phyloP scores from a whole-genome alignment of 2,888 invertebrate species.

The Cybosia mesomella region DNA sequence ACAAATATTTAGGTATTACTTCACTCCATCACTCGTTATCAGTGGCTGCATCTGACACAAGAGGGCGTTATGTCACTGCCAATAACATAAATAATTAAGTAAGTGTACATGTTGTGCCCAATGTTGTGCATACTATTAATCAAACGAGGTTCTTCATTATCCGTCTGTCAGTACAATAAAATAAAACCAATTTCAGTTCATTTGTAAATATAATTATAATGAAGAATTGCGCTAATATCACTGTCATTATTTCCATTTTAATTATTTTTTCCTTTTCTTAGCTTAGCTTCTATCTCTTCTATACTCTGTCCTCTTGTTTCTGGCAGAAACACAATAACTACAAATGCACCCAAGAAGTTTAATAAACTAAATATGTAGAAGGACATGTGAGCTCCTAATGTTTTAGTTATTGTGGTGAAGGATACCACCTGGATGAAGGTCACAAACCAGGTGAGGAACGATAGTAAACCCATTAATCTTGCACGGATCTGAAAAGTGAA shows the following conservation, averaged over 20 bases:
- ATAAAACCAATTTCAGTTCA: not conserved
- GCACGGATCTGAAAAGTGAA: not conserved
- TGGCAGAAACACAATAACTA: not conserved
- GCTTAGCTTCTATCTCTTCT: not conserved
- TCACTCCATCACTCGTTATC: not conserved
- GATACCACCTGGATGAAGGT: not conserved
- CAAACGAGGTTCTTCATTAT: not conserved
- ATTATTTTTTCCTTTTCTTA: not conserved
- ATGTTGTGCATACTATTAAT: not conserved
- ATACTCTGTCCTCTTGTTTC: slow-evolving; percentile 2
- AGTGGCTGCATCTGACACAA: not conserved
- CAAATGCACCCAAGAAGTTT: not conserved
- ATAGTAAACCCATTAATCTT: not conserved
- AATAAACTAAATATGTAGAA: not conserved
- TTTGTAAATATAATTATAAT: not conserved
- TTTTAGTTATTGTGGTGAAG: not conserved
- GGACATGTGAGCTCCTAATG: not conserved
- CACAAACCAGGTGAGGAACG: not conserved
- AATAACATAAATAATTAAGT: not conserved
- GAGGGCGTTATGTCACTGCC: not conserved
- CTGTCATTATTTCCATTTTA: not conserved
- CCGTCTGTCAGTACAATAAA: not conserved
- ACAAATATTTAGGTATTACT: not conserved
- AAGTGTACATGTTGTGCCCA: not conserved
- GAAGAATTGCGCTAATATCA: not conserved